phyloP scores from a whole-genome alignment of 2,797 vertebrate genomes.

The Chiloscyllium punctatum region DNA sequence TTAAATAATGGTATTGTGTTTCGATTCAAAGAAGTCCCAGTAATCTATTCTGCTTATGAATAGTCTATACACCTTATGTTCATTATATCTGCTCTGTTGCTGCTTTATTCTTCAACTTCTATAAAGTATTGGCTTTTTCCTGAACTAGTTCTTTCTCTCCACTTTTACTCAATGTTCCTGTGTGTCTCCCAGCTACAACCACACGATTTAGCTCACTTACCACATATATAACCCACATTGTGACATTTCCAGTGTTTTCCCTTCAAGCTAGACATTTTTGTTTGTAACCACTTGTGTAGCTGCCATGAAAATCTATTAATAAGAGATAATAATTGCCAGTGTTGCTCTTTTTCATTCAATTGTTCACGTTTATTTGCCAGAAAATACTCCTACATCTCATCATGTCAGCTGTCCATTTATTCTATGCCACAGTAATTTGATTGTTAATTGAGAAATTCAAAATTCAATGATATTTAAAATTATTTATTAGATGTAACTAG shows the following conservation, averaged over 20 bases:
- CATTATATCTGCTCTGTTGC: neutral
- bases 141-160: neutral
- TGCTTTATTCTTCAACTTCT: neutral
- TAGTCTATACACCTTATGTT: neutral
- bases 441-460: neutral
- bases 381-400: neutral
- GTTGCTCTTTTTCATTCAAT: neutral
- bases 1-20: neutral
- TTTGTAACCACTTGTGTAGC: neutral
- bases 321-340: neutral
- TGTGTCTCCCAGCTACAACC: neutral
- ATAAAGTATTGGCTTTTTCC: neutral
- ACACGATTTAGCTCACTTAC: neutral
- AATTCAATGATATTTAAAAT: neutral
- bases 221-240: neutral
- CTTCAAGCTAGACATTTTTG: neutral
- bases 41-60: neutral
- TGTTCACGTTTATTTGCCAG: neutral
- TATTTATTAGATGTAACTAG: no score
- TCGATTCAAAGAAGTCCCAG: neutral
- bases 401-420: neutral
- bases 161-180: neutral
- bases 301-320: neutral
- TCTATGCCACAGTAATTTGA: neutral
- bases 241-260: neutral